Evolutionary conservation across 2,797 vertebrate genomes (phyloP).

Genomic region (Schizopygopsis malacanthus): DNA sequence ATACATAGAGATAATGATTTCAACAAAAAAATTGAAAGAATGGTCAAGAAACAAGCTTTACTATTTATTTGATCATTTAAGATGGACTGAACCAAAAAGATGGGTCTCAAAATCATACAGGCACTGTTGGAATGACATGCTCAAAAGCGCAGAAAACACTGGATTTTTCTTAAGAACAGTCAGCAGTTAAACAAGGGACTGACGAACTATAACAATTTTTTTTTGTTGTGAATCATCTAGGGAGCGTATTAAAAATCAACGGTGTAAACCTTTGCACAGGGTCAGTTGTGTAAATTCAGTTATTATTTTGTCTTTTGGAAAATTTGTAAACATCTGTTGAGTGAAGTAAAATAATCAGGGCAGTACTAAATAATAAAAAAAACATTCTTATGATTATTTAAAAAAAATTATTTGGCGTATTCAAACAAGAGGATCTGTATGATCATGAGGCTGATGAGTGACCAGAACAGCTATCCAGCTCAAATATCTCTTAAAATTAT

Average conservation of each 20-base stretch:
- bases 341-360: background rate
- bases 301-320: background rate
- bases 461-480: background rate
- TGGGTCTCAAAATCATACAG: background rate
- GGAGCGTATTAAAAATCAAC: background rate
- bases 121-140: background rate
- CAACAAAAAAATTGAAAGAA: background rate
- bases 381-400: too few relatives aligned
- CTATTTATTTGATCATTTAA: background rate
- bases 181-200: background rate
- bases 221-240: background rate
- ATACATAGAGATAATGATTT: background rate
- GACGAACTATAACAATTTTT: background rate
- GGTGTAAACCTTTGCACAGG: background rate
- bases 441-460: background rate
- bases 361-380: background rate
- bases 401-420: background rate
- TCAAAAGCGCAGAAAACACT: background rate
- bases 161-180: background rate
- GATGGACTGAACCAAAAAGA: background rate
- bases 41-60: background rate
- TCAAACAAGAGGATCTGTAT: background rate
- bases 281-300: conserved; percentile 9
- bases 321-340: background rate
- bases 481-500: background rate